Evolutionary conservation across 1,140 invertebrate genomes (phyloP).

Genomic region (Pseudomyrmex pallidus): DNA sequence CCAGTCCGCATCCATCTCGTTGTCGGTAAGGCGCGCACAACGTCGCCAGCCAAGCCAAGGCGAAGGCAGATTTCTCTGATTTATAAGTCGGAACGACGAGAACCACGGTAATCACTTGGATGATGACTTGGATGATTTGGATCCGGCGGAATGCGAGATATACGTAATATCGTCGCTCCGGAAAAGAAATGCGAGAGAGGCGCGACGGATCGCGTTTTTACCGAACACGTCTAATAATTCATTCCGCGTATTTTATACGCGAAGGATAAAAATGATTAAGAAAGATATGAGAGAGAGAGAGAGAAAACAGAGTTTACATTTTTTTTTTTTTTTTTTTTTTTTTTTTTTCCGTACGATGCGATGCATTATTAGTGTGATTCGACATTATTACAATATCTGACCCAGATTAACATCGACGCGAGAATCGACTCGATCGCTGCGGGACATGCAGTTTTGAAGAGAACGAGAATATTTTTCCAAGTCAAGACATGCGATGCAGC

Average conservation of each 20-base stretch:
- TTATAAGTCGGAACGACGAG: conserved; percentile 29
- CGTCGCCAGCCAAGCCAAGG: not conserved
- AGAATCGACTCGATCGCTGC: conserved; percentile 31
- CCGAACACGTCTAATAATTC: conserved; percentile 21
- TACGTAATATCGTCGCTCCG: not conserved
- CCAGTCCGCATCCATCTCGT: conserved; percentile 37
- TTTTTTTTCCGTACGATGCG: not conserved
- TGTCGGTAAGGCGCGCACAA: conserved; percentile 5
- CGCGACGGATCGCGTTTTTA: not conserved
- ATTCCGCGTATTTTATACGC: not conserved
- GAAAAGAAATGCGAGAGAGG: not conserved
- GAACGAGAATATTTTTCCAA: conserved; percentile 18
- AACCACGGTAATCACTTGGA: not conserved
- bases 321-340: not conserved
- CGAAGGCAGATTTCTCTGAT: conserved; percentile 37
- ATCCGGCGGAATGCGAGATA: not conserved
- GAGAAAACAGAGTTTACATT: not conserved
- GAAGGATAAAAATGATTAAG: not conserved
- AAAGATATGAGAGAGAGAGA: not conserved
- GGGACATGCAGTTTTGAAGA: conserved; percentile 7
- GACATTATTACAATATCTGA: no score
- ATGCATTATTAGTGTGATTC: not conserved
- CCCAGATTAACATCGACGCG: conserved; percentile 11
- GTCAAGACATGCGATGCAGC: not conserved
- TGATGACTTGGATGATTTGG: not conserved